Conservation (phyloP, 1,140 invertebrate genomes). For the Globodera ellingtonae region DNA sequence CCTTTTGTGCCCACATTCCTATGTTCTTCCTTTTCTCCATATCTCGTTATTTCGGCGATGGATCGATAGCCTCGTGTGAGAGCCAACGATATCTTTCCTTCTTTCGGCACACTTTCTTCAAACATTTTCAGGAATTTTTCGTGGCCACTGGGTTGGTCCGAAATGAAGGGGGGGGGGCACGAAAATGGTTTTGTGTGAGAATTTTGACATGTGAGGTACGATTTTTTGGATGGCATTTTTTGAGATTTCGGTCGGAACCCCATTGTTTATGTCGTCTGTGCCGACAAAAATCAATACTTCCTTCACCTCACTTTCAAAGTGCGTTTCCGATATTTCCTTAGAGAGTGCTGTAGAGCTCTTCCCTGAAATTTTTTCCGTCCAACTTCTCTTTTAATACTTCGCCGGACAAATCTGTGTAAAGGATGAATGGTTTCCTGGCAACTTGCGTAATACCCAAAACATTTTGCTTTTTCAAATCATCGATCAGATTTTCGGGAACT, state of each 20-base stretch:
- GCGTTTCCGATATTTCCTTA: neutral
- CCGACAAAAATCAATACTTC: neutral
- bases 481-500: neutral
- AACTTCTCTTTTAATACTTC: neutral
- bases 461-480: neutral
- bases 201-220: neutral
- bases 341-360: neutral
- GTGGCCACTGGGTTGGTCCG: neutral
- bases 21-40: neutral
- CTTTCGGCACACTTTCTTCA: neutral
- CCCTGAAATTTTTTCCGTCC: neutral
- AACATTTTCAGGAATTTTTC: neutral
- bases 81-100: neutral
- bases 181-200: neutral
- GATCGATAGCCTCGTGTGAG: neutral
- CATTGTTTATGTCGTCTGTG: neutral
- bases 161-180: neutral
- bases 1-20: no score
- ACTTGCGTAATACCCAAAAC: neutral
- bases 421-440: neutral
- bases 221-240: neutral
- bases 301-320: neutral
- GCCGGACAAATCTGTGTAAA: neutral
- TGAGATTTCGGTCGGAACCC: neutral
- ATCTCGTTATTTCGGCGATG: neutral